phyloP scores from a whole-genome alignment of 2,797 vertebrate species.

The Betta splendens region DNA sequence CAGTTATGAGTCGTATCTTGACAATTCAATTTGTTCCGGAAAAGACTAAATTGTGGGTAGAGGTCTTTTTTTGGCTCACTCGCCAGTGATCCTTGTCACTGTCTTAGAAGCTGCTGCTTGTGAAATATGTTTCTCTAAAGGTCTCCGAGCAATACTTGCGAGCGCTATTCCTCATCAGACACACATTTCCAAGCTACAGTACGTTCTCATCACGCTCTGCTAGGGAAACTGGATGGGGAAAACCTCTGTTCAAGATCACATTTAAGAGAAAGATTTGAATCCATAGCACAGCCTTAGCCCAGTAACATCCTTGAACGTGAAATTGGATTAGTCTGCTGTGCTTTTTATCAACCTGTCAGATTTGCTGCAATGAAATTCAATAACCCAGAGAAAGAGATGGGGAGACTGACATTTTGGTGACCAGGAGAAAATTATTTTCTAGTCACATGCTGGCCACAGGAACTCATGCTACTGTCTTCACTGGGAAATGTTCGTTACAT shows the following conservation, averaged over 20 bases:
- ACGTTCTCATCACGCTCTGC: constrained; percentile 14
- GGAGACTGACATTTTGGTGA: constrained; percentile 1
- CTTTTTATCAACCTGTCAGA: constrained; percentile 38
- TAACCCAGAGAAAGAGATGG: constrained; percentile 19
- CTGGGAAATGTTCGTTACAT: too few species aligned
- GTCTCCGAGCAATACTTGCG: constrained; percentile 21
- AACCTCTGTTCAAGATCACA: constrained; percentile 19
- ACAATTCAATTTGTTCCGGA: constrained; percentile 56
- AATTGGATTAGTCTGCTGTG: constrained; percentile 40
- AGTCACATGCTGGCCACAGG: constrained; percentile 12
- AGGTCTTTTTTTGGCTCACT: constrained; percentile 13
- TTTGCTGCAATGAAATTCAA: constrained; percentile 37
- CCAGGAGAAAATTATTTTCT: constrained; percentile 6
- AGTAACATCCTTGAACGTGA: constrained; percentile 36
- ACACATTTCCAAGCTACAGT: neutral
- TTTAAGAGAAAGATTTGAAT: constrained; percentile 26
- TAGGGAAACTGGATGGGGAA: constrained; percentile 9
- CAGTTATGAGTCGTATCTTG: constrained; percentile 34
- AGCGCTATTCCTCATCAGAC: constrained; percentile 15
- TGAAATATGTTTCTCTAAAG: constrained; percentile 36
- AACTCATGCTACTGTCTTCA: constrained; percentile 5
- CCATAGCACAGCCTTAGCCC: constrained; percentile 18
- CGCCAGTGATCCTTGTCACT: constrained; percentile 28
- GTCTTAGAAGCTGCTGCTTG: constrained; percentile 17
- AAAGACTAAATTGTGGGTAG: constrained; percentile 32